Conservation (phyloP, 2,797 vertebrate species). For the Diplodus puntazzo region DNA sequence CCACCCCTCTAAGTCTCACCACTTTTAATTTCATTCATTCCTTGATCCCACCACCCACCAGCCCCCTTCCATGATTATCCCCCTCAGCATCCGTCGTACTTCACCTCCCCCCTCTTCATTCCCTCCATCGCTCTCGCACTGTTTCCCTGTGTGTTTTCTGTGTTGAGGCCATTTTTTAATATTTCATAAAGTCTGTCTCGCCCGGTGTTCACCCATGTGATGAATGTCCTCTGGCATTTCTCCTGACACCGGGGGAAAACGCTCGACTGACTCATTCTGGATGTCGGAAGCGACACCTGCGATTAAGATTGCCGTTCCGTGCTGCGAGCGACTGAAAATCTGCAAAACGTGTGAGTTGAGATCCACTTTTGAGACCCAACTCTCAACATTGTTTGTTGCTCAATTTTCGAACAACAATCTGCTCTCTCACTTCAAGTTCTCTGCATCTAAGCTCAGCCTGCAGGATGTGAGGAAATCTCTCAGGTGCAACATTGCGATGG, state of each 20-base stretch:
- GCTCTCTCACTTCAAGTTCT: too few species aligned
- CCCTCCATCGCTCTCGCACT: constrained; percentile 39
- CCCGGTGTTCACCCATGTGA: constrained; percentile 19
- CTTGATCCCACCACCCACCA: constrained; percentile 61
- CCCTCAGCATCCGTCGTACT: constrained; percentile 63
- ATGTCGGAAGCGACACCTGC: constrained; percentile 17
- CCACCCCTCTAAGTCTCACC: constrained; percentile 69
- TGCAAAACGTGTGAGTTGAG: neutral
- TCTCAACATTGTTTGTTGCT: neutral
- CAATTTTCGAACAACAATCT: neutral
- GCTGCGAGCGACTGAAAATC: neutral
- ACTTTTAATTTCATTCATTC: constrained; percentile 83
- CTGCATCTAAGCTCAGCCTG: too few species aligned
- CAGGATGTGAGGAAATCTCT: too few species aligned
- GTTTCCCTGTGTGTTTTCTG: constrained; percentile 48
- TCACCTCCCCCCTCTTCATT: constrained; percentile 53
- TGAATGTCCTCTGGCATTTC: constrained; percentile 26
- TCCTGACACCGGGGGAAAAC: constrained; percentile 14
- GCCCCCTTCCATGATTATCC: neutral
- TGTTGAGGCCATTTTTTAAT: constrained; percentile 67
- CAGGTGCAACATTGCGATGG: too few species aligned
- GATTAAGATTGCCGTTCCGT: neutral
- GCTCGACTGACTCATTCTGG: neutral
- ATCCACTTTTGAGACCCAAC: neutral
- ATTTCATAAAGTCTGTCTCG: constrained; percentile 64